Evolutionary conservation across 2,888 invertebrate genomes (phyloP).

Genomic region (Caenorhabditis sp.): DNA sequence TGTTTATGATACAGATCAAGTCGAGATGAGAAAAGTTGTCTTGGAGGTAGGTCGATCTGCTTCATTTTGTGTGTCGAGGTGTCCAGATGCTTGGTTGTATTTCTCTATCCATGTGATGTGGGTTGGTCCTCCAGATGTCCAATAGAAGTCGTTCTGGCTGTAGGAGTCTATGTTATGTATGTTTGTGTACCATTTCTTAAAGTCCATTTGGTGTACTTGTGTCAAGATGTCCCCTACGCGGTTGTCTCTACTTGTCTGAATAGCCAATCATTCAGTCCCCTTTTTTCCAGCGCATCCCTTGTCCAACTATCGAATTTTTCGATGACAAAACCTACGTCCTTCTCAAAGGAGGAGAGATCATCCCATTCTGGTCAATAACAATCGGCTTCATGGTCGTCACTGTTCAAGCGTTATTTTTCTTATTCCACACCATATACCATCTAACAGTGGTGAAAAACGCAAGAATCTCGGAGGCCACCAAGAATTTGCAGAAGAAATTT

Average conservation of each 20-base stretch:
- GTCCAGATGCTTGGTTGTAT: not conserved
- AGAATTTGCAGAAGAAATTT: slow-evolving; percentile 44
- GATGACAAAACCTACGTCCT: slow-evolving; percentile 45
- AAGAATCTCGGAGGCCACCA: slow-evolving; percentile 35
- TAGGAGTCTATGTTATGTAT: no score
- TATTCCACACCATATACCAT: slow-evolving; percentile 44
- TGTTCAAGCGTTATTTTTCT: slow-evolving; percentile 26
- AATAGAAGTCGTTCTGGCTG: no score
- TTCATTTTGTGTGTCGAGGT: not conserved
- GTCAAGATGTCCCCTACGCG: no score
- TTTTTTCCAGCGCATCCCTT: slow-evolving; percentile 38
- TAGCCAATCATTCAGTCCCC: no score
- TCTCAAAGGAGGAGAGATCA: slow-evolving; percentile 37
- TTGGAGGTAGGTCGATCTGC: slow-evolving; percentile 31
- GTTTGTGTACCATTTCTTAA: no score
- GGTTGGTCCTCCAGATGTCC: not conserved
- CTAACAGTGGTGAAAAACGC: not conserved
- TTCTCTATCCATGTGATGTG: no score
- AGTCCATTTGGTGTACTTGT: no score
- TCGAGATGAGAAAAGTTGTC: slow-evolving; percentile 20
- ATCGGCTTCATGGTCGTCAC: not conserved
- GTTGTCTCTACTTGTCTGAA: no score
- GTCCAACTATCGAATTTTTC: slow-evolving; percentile 56
- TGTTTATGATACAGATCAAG: slow-evolving; percentile 33
- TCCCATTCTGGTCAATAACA: slow-evolving; percentile 36